Conservation (phyloP, 2,797 vertebrate species). For the Peromyscus melanophrys region DNA sequence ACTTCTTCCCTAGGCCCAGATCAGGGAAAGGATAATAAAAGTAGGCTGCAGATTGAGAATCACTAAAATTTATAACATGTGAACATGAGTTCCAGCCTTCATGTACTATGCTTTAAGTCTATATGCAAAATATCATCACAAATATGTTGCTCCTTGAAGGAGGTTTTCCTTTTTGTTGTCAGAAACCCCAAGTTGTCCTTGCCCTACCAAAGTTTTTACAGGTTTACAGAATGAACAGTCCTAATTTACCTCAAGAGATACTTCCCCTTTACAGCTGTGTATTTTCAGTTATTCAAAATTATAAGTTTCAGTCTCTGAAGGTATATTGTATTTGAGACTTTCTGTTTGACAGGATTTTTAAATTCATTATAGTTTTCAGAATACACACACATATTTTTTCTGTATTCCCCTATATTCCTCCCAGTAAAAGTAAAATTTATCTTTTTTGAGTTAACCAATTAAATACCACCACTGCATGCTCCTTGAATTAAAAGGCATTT, state of each 20-base stretch:
- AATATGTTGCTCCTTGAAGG: neutral
- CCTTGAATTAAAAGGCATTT: conserved; percentile 7
- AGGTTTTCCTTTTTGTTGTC: neutral
- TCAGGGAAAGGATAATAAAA: conserved; percentile 5
- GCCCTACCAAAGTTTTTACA: neutral
- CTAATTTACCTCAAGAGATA: neutral
- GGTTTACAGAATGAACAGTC: conserved; percentile 2
- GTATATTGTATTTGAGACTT: neutral
- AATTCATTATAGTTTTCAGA: neutral
- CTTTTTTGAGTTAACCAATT: neutral
- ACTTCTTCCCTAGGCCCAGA: neutral
- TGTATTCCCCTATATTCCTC: neutral
- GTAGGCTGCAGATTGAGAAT: neutral
- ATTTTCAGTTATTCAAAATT: no score
- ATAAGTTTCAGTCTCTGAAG: neutral
- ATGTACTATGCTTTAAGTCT: neutral
- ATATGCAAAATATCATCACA: neutral
- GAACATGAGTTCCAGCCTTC: neutral
- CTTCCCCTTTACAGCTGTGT: neutral
- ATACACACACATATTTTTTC: neutral
- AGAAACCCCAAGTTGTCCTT: neutral
- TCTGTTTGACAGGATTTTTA: neutral
- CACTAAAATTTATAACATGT: neutral
- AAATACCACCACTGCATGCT: neutral
- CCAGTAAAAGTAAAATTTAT: neutral